phyloP scores from a whole-genome alignment of 2,797 vertebrate genomes.

The Hippoglossus hippoglossus region DNA sequence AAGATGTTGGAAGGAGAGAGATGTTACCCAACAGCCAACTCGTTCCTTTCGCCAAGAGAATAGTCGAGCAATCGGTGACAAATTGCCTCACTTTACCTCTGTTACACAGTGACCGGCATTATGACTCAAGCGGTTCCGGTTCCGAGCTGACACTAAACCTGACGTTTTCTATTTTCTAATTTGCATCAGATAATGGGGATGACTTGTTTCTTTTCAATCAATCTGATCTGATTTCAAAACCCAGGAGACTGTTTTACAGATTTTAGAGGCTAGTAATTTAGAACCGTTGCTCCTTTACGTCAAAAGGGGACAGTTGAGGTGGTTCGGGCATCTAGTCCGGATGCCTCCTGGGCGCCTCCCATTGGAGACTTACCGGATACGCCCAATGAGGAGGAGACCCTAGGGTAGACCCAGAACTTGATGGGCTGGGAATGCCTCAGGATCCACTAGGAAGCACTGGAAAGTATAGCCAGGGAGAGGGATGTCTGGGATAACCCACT shows the following conservation, averaged over 20 bases:
- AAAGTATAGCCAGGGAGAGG: too few relatives aligned
- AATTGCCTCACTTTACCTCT: slow-evolving; percentile 63
- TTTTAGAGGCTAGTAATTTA: not conserved
- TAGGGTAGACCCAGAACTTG: too few relatives aligned
- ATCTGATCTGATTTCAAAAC: slow-evolving; percentile 13
- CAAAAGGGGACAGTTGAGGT: too few relatives aligned
- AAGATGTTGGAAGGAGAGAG: slow-evolving; percentile 52
- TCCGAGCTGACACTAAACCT: slow-evolving; percentile 40
- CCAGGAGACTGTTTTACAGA: not conserved
- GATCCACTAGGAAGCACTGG: too few relatives aligned
- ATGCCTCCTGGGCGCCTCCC: too few relatives aligned
- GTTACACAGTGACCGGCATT: slow-evolving; percentile 52
- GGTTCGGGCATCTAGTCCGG: too few relatives aligned
- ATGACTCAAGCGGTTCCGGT: slow-evolving; percentile 39
- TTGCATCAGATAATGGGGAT: slow-evolving; percentile 24
- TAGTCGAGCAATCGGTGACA: slow-evolving; percentile 54
- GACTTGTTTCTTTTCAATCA: slow-evolving; percentile 21
- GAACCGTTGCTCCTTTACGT: too few relatives aligned
- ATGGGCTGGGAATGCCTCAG: too few relatives aligned
- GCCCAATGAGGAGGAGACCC: too few relatives aligned
- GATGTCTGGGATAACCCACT: too few relatives aligned
- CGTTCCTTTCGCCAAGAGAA: slow-evolving; percentile 60
- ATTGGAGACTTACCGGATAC: too few relatives aligned
- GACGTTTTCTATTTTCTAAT: slow-evolving; percentile 16
- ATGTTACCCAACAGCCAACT: slow-evolving; percentile 61